phyloP scores from a whole-genome alignment of 2,888 invertebrate species.

The Cantharis rustica region DNA sequence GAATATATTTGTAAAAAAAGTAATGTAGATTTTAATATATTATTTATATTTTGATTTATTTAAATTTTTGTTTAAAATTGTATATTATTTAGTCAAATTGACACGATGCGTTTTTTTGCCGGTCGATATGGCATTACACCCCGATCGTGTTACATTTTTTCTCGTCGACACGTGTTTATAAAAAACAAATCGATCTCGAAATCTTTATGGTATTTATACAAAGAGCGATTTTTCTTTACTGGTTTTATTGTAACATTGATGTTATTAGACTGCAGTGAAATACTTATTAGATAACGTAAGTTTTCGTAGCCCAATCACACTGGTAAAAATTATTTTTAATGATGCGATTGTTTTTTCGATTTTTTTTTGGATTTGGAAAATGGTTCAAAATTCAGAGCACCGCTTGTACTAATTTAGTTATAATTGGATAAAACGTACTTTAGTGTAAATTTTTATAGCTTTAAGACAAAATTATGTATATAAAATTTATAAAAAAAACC shows the following conservation, averaged over 20 bases:
- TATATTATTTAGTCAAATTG: not conserved
- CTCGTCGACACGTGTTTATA: not conserved
- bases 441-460: slow-evolving; percentile 32
- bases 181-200: slow-evolving; percentile 17
- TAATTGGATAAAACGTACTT: slow-evolving; percentile 17
- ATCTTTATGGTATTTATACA: slow-evolving; percentile 15
- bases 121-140: not conserved
- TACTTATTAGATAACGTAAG: slow-evolving; percentile 22
- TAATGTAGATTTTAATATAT: slow-evolving; percentile 2
- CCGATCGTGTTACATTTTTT: not conserved
- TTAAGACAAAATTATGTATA: slow-evolving; percentile 26
- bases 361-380: not conserved
- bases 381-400: slow-evolving; percentile 42
- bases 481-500: slow-evolving; percentile 42
- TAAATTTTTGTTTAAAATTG: not conserved
- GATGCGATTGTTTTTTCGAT: slow-evolving; percentile 14
- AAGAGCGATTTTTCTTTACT: slow-evolving; percentile 21
- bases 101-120: not conserved
- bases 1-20: slow-evolving; percentile 8
- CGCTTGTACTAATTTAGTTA: slow-evolving; percentile 48
- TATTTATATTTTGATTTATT: not conserved
- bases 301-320: slow-evolving; percentile 46
- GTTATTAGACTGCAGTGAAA: slow-evolving; percentile 33
- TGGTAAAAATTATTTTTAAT: slow-evolving; percentile 36
- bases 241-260: slow-evolving; percentile 29